Evolutionary conservation across 2,797 vertebrate genomes (phyloP), one percentile per base, ranked within the genome.

Genomic region (Lepus townsendii): DNA sequence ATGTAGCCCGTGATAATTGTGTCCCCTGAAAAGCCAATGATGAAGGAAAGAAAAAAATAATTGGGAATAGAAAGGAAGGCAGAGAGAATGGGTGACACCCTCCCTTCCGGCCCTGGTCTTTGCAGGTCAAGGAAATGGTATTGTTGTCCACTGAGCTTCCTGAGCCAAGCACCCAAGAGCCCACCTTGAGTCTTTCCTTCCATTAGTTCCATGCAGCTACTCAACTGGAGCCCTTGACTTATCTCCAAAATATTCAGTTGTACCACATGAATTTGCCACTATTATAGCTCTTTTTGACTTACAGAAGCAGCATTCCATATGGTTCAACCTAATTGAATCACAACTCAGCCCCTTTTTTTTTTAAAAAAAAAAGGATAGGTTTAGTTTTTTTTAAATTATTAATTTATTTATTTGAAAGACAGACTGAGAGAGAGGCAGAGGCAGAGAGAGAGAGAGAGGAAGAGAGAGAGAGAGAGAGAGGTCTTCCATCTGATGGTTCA

Each of bases 1-100:
- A 98, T 97, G 92, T 97, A 98, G 94, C 95, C 76, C 94, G 94
- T 95, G 97, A 97, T 97, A 97, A 98, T 96, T 97, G 98, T 98
- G 97, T 97, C 96, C 97, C 97, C 93, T 98, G 97, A 95, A 97
- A 79, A 90, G 88, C 87, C 90, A 95, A 98, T 95, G 95, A 95
- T 83, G 95, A 6, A 17, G 73, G 87, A 77, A 38, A 82, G 60
- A 69, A 71, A 68, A 93, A 69, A 60, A 42, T 57, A 32, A 3
- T 10, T 35, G 76, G 57, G 27, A 73, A 13, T 79, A 63, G 73
- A 88, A 35, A 72, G 50, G 54, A 47, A 91, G 82, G 50, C 54
- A 10, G 26, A 63, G 14, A 69, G 73, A 63, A 14, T 0, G 0
- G 20, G 30, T 1, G 1, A 0, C 8, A 0, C 0, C 8, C 17